Base-by-base conservation (phyloP, 2,888 invertebrate species). In the Rhagonycha fulva region DNA sequence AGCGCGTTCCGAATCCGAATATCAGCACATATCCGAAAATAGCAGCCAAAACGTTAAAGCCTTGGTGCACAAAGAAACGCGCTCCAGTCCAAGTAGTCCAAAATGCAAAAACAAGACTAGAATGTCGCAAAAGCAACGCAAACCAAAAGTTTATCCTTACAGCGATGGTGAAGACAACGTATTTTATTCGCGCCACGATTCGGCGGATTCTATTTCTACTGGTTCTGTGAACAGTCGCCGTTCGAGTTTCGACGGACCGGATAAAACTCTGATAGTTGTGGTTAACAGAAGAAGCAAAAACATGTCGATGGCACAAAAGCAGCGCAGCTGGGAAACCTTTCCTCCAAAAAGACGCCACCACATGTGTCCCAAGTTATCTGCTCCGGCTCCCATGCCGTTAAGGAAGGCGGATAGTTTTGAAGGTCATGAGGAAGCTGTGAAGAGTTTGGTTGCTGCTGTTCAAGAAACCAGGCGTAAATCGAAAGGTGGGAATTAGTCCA, bases 381-480 rank as follows among this genome's bases (percentile, higher is more conserved):
- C 84, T 2, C 84, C 83, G 0, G 81, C 81, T 61, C 84, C 84
- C 1, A 81, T 83, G 28, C 89, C 88, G 26, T 83, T 91, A 70
- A 89, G 91, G 77, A 92, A 92, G 83, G 91, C 92, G 0, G 92
- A 92, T 82, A 92, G 92, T 83, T 93, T 93, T 83, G 93, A 93
- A 84, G 92, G 92, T 1, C 92, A 93, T 85, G 93, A 93, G 85
- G 92, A 93, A 83, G 92, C 92, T 1, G 92, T 93, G 1, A 89
- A 92, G 76, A 92, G 92, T 30, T 86, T 93, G 70, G 92, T 93
- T 5, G 92, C 92, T 4, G 92, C 92, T 66, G 92, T 92, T 0
- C 92, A 92, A 82, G 92, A 93, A 84, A 92, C 91, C 0, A 87
- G 92, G 73, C 89, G 91, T 81, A 91, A 90, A 82, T 88, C 88